These are phyloP conservation scores for Dasyprocta punctata DNA, from an alignment of 2,113 vertebrate genomes.

Conservation along the genomic window DNA sequence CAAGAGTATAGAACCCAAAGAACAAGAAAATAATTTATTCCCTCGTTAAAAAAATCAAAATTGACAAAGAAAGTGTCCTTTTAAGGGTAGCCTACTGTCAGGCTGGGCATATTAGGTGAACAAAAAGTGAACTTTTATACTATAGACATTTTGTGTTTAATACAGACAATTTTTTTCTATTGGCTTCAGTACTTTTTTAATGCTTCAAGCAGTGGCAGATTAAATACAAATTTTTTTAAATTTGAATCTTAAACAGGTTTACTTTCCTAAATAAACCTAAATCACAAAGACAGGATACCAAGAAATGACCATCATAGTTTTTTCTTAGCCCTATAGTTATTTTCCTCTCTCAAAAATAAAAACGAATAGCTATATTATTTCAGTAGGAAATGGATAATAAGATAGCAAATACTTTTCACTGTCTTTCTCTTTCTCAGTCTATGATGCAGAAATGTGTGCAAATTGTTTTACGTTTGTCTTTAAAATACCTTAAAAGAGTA, in stretches of 20 bases:
- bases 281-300: not conserved
- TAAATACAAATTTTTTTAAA: slow-evolving; percentile 61
- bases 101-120: slow-evolving; percentile 51
- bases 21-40: slow-evolving; percentile 46
- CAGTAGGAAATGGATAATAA: not conserved
- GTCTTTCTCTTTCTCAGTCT: not conserved
- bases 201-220: slow-evolving; percentile 44
- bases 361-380: not conserved
- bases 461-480: not conserved
- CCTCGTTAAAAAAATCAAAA: not conserved
- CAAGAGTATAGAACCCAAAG: not conserved
- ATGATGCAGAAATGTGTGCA: not conserved
- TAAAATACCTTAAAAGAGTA: not conserved
- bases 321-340: not conserved
- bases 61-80: slow-evolving; percentile 35
- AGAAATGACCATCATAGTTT: not conserved
- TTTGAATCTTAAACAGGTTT: slow-evolving; percentile 29
- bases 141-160: slow-evolving; percentile 63
- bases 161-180: slow-evolving; percentile 67
- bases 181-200: slow-evolving; percentile 48
- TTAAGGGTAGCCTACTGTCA: not conserved
- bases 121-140: slow-evolving; percentile 49
- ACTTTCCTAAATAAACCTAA: not conserved
- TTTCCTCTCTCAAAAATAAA: not conserved
- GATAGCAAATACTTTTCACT: not conserved